Percentiles rank a stretch among this genome's conserved stretches.
phyloP scores from a whole-genome alignment of 2,888 invertebrate genomes.

The Pardosa pseudoannulata region DNA sequence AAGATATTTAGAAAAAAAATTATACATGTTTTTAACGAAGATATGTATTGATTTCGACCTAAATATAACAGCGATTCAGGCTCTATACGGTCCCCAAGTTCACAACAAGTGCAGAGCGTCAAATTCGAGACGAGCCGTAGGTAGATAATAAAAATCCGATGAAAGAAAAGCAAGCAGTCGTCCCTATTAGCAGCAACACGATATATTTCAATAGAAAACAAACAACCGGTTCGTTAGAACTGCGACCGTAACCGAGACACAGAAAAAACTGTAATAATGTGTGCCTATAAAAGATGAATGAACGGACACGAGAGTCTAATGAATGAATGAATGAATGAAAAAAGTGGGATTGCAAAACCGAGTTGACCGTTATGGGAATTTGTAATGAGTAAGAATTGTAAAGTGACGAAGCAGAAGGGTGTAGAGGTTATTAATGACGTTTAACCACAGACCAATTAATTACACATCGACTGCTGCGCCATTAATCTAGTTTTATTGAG shows the following conservation, averaged over 20 bases:
- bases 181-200: constrained; percentile 12
- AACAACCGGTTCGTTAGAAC: neutral
- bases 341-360: neutral
- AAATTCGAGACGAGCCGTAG: constrained; percentile 12
- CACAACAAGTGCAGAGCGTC: neutral
- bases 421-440: too few relatives aligned
- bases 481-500: too few relatives aligned
- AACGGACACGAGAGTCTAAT: neutral
- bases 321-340: neutral
- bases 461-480: too few relatives aligned
- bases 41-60: too few relatives aligned
- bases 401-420: too few relatives aligned
- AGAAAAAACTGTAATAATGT: too few relatives aligned
- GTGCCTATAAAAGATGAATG: constrained; percentile 17
- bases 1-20: too few relatives aligned
- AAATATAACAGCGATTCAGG: too few relatives aligned
- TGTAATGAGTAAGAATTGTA: too few relatives aligned
- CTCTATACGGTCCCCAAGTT: neutral
- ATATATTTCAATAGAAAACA: constrained; percentile 10
- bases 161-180: neutral
- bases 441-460: too few relatives aligned
- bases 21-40: too few relatives aligned
- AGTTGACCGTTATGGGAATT: neutral
- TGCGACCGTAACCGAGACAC: constrained; percentile 2
- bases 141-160: constrained; percentile 17